Conservation (phyloP, 2,113 vertebrate genomes). For the Phrynocephalus versicolor region DNA sequence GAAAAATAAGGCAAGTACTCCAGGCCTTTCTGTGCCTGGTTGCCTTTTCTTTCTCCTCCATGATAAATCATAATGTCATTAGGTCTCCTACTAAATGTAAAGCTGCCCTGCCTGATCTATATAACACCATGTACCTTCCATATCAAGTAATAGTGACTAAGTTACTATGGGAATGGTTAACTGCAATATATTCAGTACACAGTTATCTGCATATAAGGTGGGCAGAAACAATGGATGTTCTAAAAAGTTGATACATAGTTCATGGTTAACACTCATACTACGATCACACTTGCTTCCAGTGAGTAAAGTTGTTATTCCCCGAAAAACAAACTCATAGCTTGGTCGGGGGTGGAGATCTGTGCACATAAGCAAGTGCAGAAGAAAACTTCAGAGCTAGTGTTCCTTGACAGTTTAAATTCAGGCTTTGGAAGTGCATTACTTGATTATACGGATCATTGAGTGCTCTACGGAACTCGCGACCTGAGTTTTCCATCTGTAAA, state of each 20-base stretch:
- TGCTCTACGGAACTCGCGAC: background rate
- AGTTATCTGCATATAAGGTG: background rate
- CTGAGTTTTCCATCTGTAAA: background rate
- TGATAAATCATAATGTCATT: background rate
- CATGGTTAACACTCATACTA: too few species aligned
- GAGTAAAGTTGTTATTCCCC: background rate
- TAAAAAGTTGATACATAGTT: background rate
- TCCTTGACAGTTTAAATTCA: background rate
- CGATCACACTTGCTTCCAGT: too few species aligned
- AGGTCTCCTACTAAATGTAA: background rate
- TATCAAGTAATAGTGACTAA: background rate
- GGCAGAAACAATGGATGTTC: background rate
- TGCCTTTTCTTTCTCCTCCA: background rate
- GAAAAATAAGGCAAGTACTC: background rate
- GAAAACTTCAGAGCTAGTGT: background rate
- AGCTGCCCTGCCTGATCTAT: too few species aligned
- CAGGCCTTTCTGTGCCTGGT: background rate
- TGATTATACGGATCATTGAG: background rate
- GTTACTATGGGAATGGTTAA: background rate
- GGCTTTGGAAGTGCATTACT: background rate
- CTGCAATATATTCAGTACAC: background rate
- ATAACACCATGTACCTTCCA: background rate
- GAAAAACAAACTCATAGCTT: background rate
- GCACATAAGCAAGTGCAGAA: background rate
- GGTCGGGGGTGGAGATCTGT: background rate